Evolutionary conservation across 2,113 vertebrate genomes (phyloP), one percentile per base, ranked within the genome.

Genomic region (Calyptomena viridis): DNA sequence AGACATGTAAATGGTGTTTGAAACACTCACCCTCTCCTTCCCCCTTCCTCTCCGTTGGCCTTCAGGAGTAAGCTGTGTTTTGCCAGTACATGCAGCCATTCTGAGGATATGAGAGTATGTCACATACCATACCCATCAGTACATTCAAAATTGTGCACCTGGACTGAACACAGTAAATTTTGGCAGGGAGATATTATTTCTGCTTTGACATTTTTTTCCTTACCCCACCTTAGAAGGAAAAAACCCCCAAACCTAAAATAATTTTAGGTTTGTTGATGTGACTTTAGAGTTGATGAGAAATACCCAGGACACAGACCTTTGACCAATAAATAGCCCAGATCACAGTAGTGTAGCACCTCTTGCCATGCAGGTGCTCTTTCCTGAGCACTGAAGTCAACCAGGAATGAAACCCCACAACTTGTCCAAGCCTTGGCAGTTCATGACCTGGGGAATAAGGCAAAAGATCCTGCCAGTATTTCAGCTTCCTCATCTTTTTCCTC

Each of bases 1-100:
- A 93, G 90, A 69, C 59, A 90, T 6, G 66, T 71, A 87, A 92
- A 87, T 75, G 14, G 20, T 60, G 52, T 74, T 87, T 92, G 39
- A 66, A 90, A 20, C 46, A 35, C 37, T 30, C 42, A 8, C 9
- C 11, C 18, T 27, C 47, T 64, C 68, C 69, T 84, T 67, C 40
- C 28, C 24, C 19, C 42, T 87, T 82, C 49, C 73, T 20, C 69
- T 85, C 68, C 50, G 31, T 28, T 0, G 0, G 15, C 3, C 2
- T 73, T 73, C 12, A 9, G 46, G 59, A 82, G 25, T 55, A 79
- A 85, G 71, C 40, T 71, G 59, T 37, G 27, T 18, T 91, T 88
- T 35, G 31, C 55, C 59, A 50, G 44, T 42, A 40, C 63, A 31
- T 0, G 0, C 18, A 87, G 81, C 63, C 30, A 0, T 79, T 71